These are phyloP conservation scores for Tachuris rubrigastra DNA, from an alignment of 2,113 vertebrate genomes.

Conservation along the genomic window DNA sequence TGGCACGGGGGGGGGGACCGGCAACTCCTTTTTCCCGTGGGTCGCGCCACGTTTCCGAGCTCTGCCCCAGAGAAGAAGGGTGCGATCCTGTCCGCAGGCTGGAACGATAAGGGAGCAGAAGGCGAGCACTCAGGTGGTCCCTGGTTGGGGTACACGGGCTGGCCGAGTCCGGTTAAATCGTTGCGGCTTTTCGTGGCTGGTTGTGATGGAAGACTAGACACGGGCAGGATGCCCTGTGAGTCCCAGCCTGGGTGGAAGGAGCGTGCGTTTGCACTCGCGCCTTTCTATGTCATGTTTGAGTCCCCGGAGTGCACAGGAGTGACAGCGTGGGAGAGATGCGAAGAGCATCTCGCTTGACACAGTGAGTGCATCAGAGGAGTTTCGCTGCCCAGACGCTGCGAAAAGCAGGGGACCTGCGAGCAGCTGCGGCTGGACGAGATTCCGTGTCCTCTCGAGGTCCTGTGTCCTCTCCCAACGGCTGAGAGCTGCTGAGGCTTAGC, in stretches of 20 bases:
- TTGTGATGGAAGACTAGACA: neutral
- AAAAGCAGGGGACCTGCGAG: neutral
- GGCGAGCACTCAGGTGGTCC: neutral
- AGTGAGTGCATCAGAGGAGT: fast-evolving
- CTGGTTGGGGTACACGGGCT: neutral
- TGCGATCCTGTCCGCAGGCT: neutral
- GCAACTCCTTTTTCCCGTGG: neutral
- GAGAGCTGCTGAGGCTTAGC: neutral
- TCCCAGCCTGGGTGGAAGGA: neutral
- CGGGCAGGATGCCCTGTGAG: neutral
- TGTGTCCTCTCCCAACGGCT: fast-evolving
- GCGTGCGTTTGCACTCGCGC: fast-evolving
- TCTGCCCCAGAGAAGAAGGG: neutral
- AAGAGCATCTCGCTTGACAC: neutral
- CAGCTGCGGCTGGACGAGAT: neutral
- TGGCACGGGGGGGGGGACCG: neutral
- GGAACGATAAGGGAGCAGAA: fast-evolving
- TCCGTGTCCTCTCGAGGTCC: neutral
- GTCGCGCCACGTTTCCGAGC: neutral
- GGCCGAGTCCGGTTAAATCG: neutral
- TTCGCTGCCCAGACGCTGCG: fast-evolving
- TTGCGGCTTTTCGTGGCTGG: fast-evolving
- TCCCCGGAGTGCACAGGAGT: neutral
- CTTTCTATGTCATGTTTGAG: fast-evolving
- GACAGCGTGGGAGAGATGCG: neutral